Evolutionary conservation across 2,888 invertebrate species (phyloP), one percentile per base, ranked within the genome.

Genomic region (Acronicta psi): DNA sequence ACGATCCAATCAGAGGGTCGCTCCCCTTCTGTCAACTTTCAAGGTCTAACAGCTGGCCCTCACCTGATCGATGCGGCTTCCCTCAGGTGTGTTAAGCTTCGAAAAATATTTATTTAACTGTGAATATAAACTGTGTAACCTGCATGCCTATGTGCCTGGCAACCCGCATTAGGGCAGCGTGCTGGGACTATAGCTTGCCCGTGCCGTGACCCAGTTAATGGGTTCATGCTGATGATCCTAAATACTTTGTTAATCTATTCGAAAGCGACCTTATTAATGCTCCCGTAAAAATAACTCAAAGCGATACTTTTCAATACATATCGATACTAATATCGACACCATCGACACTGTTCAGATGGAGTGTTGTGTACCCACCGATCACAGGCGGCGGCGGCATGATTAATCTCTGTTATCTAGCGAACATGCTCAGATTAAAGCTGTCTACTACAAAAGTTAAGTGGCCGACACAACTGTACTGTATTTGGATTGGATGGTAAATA

Each of bases 21-120:
- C 52, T 53, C 66, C 64, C 71, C 55, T 31, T 36, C 36, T 61
- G 71, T 59, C 56, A 50, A 42, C 13, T 51, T 46, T 69, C 77
- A 74, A 69, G 74, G 72, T 66, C 56, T 61, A 51, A 69, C 73
- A 79, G 70, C 65, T 74, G 76, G 14, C 45, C 29, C 52, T 42
- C 59, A 60, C 73, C 69, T 61, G 77, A 63, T 71, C 63, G 40
- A 56, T 59, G 56, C 31, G 38, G 46, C 29, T 52, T 55, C 41
- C 37, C 53, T 17, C 40, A 53, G 46, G 43, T 62, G 57, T 13
- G 45, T 20, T 34, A 7, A 23, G 17, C 6, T 37, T 47, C 31
- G 37, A 31, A 51, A 17, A 42, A 46, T 46, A 55, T 55, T 40
- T 25, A 59, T 42, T 40, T 34, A 6, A 34, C 5, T 31, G 10